Percentiles rank a stretch among this genome's conserved stretches.
phyloP scores from a whole-genome alignment of 2,888 invertebrate species.

The Tetropium fuscum region DNA sequence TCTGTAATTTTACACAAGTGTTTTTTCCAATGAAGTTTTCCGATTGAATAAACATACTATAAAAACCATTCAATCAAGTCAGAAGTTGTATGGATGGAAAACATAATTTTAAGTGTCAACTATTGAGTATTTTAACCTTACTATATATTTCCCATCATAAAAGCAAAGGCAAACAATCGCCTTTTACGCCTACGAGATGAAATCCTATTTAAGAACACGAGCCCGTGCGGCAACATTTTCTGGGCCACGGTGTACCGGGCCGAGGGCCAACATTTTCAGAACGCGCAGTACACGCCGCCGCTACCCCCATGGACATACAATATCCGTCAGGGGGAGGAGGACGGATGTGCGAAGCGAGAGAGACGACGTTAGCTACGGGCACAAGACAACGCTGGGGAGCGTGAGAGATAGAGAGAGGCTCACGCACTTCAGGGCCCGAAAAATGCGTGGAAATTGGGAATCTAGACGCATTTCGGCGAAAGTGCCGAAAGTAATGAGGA shows the following conservation, averaged over 20 bases:
- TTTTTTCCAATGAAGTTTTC: no score
- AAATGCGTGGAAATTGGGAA: slow-evolving; percentile 29
- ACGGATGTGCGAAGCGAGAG: slow-evolving; percentile 10
- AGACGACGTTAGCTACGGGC: slow-evolving; percentile 24
- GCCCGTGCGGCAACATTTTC: background rate
- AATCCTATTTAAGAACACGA: no score
- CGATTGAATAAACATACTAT: no score
- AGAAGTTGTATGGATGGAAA: no score
- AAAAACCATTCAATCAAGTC: no score
- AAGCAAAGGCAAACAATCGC: no score
- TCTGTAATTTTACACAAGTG: no score
- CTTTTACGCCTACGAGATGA: no score
- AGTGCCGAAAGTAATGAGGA: slow-evolving; percentile 18
- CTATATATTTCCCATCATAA: no score
- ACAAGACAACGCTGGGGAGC: slow-evolving; percentile 33
- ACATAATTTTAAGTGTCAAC: no score
- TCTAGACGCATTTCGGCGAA: slow-evolving; percentile 24
- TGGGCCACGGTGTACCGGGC: slow-evolving; percentile 4
- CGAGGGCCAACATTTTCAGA: slow-evolving; percentile 19
- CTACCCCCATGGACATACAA: slow-evolving; percentile 45
- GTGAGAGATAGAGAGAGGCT: slow-evolving; percentile 29
- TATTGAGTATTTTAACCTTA: no score
- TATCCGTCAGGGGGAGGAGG: slow-evolving; percentile 41
- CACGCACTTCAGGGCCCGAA: background rate
- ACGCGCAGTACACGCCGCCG: slow-evolving; percentile 22